Base-by-base conservation (phyloP, 2,888 invertebrate species). In the Hartigia nigra region DNA sequence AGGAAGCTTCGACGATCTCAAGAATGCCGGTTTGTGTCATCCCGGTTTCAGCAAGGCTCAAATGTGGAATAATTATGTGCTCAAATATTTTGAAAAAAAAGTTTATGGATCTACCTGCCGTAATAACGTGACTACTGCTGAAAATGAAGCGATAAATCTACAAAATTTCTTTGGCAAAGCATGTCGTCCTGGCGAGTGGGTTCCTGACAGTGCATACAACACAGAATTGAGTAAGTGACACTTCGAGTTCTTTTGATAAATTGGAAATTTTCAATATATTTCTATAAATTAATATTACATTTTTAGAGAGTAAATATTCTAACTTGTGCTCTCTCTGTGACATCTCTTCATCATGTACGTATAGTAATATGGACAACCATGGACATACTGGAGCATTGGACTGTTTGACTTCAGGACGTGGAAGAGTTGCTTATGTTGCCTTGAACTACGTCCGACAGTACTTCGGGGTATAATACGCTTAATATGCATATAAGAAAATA, bases 171-270 rank as follows among this genome's bases (percentile, higher is more conserved):
- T 97, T 92, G 93, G 93, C 0, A 92, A 92, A 1, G 95, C 94
- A 81, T 97, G 97, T 91, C 93, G 96, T 76, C 96, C 96, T 9
- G 96, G 96, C 0, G 88, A 91, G 0, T 96, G 96, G 96, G 93
- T 94, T 4, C 86, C 92, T 32, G 94, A 95, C 81, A 81, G 85
- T 0, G 89, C 92, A 0, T 90, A 94, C 0, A 94, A 95, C 86
- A 88, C 89, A 14, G 85, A 88, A 76, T 92, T 95, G 14, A 95
- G 96, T 96, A 91, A 93, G 94, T 92, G 31, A 31, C 31, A 12
- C 72, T 72, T 31, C 31, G 12, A 72, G 12, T 72, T 32, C 31
- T 31, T 34, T 72, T 31, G 9, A 72, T 72, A 72, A 70, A 72
- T 72, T 31, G 72, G 23, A 14, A 31, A 72, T 70, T 2, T 72